Conservation (phyloP, 2,113 vertebrate genomes). For the Raphicerus campestris region DNA sequence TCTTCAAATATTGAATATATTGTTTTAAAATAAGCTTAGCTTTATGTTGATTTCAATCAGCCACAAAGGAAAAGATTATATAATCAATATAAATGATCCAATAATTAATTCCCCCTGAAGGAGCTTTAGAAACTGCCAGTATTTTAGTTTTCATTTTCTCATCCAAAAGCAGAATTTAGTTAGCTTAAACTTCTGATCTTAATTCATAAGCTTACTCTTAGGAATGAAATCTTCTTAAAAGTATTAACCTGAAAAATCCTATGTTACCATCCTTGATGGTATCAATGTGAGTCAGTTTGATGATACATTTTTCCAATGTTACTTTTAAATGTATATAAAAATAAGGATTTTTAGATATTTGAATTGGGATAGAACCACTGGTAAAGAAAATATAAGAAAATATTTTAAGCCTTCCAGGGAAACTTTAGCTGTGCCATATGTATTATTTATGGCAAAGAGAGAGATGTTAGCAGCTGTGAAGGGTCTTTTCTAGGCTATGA, state of each 20-base stretch:
- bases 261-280: neutral
- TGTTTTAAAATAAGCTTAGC: neutral
- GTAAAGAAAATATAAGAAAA: neutral
- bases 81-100: neutral
- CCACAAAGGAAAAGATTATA: neutral
- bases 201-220: neutral
- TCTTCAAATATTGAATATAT: neutral
- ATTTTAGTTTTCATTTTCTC: neutral
- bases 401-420: neutral
- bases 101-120: neutral
- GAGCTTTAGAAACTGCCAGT: neutral
- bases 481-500: neutral
- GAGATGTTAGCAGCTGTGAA: neutral
- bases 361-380: neutral
- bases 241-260: neutral
- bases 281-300: neutral
- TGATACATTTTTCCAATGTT: neutral
- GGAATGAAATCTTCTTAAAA: neutral
- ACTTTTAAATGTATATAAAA: neutral
- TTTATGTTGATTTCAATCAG: neutral
- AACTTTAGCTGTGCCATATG: neutral
- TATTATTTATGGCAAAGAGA: neutral
- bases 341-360: neutral
- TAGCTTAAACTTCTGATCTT: neutral
- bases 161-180: neutral